Evolutionary conservation across 2,797 vertebrate species (phyloP).

Genomic region (Tamandua tetradactyla): DNA sequence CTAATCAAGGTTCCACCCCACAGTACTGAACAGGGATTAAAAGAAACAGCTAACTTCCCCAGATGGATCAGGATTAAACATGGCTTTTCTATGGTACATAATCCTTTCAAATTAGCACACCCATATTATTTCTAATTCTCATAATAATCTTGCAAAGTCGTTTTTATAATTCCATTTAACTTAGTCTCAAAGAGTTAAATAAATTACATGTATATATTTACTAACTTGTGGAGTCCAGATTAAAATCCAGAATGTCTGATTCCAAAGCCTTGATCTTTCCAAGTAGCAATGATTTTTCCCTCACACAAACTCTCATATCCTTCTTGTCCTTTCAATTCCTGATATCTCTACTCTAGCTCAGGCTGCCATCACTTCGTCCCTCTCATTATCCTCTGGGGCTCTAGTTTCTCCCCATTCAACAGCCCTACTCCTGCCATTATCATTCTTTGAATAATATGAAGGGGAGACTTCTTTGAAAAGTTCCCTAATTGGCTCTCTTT

Average conservation of each 20-base stretch:
- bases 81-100: no score
- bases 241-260: not conserved
- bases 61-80: no score
- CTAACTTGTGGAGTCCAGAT: not conserved
- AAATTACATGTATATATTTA: not conserved
- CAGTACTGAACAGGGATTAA: no score
- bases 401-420: not conserved
- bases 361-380: not conserved
- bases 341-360: not conserved
- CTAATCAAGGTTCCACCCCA: no score
- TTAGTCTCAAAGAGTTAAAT: not conserved
- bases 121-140: no score
- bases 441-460: not conserved
- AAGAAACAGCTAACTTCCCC: no score
- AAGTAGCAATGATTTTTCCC: not conserved
- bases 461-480: not conserved
- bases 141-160: no score
- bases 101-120: no score
- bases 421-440: not conserved
- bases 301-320: not conserved
- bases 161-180: not conserved
- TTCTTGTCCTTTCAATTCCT: not conserved
- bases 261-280: not conserved
- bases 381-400: not conserved
- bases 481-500: not conserved